Conservation (phyloP, 2,888 invertebrate species). For the Odontomyia ornata region DNA sequence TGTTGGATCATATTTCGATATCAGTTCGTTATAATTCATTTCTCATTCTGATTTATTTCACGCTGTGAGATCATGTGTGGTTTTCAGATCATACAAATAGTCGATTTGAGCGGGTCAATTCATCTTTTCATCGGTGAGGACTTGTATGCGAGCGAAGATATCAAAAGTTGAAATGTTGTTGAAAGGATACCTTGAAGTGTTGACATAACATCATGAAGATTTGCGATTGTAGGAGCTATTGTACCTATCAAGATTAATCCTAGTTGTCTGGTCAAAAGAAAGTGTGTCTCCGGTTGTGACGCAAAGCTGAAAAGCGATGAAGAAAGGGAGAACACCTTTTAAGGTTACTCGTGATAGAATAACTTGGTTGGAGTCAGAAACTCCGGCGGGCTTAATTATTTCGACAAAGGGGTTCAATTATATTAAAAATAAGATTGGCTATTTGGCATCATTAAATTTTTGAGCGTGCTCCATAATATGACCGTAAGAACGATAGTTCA, state of each 20-base stretch:
- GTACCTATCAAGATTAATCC: background rate
- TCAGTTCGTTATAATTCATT: slow-evolving; percentile 40
- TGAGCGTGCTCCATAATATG: no score
- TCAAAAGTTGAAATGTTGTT: slow-evolving; percentile 15
- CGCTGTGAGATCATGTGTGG: slow-evolving; percentile 44
- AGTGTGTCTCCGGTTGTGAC: background rate
- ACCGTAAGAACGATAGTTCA: no score
- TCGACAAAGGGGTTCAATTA: no score
- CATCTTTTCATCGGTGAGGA: slow-evolving; percentile 33
- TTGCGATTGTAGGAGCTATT: background rate
- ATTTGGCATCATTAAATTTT: no score
- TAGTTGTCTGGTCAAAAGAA: background rate
- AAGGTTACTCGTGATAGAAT: no score
- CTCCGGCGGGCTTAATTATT: no score
- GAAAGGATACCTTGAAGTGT: slow-evolving; percentile 11
- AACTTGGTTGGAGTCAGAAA: no score
- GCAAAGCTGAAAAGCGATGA: no score
- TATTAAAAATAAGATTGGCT: no score
- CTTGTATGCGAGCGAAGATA: background rate
- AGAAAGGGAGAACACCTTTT: no score
- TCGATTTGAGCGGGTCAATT: slow-evolving; percentile 38
- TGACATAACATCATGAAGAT: background rate
- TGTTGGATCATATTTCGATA: slow-evolving; percentile 42
- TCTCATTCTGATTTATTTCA: slow-evolving; percentile 38
- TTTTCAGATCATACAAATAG: slow-evolving; percentile 43